Evolutionary conservation across 92 coral and sea anemone species (phyloP).

Genomic region (Pocillopora grandis): DNA sequence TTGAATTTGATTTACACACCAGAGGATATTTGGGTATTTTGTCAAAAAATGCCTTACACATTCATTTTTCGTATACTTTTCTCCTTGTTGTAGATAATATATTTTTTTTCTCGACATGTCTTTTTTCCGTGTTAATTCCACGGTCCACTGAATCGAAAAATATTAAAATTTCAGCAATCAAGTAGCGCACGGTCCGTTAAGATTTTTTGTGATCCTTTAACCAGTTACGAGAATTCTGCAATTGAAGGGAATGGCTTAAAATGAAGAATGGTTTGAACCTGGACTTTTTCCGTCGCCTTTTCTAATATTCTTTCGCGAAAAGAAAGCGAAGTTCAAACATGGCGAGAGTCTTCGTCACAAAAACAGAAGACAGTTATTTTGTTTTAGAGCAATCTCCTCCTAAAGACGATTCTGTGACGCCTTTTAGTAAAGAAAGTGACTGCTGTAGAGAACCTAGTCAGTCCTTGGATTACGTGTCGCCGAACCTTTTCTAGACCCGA

Average conservation of each 20-base stretch:
- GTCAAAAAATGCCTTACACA: constrained; percentile 8
- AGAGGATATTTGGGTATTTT: constrained; percentile 1
- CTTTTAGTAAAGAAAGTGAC: neutral
- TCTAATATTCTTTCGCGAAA: neutral
- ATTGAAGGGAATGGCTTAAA: neutral
- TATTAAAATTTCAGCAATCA: constrained; percentile 9
- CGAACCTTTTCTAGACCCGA: neutral
- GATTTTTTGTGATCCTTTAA: constrained; percentile 20
- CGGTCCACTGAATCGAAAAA: constrained; percentile 14
- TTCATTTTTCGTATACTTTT: neutral
- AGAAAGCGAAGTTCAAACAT: constrained; percentile 19
- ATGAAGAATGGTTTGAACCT: neutral
- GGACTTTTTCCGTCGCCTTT: neutral
- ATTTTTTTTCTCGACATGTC: neutral
- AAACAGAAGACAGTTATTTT: neutral
- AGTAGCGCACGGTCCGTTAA: constrained; percentile 6
- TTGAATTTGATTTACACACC: constrained; percentile 32
- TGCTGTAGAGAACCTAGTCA: neutral
- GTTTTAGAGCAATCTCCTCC: neutral
- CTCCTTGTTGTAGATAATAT: neutral
- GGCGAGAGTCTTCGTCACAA: neutral
- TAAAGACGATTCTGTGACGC: neutral
- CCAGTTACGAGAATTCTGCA: neutral
- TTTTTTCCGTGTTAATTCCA: constrained; percentile 36
- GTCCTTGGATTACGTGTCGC: neutral